phyloP scores from a whole-genome alignment of 2,888 invertebrate genomes.

The Pristionchus fissidentatus region DNA sequence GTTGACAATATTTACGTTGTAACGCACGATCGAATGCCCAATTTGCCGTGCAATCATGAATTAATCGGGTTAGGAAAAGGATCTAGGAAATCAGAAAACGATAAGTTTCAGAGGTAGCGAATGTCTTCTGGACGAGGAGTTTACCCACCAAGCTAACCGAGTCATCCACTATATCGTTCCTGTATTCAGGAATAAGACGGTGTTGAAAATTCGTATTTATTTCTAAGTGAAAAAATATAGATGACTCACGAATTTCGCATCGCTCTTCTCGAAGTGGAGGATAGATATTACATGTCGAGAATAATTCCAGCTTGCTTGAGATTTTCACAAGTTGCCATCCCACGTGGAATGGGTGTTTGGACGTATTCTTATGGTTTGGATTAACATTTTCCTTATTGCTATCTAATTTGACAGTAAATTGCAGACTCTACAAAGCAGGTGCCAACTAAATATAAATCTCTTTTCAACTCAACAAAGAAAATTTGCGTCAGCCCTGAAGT shows the following conservation, averaged over 20 bases:
- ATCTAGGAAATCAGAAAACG: not conserved
- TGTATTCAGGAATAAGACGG: not conserved
- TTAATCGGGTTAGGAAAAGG: not conserved
- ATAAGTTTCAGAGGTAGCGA: not conserved
- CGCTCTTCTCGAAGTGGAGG: not conserved
- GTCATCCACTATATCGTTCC: not conserved
- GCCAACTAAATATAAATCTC: not conserved
- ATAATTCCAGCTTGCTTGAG: not conserved
- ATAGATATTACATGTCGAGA: not conserved
- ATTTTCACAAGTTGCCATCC: not conserved
- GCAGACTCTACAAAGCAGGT: not conserved
- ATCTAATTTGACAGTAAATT: not conserved
- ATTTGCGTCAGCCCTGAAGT: not conserved
- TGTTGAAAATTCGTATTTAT: not conserved
- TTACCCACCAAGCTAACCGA: not conserved
- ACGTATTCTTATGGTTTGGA: not conserved
- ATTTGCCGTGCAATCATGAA: not conserved
- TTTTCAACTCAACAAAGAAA: not conserved
- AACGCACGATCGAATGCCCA: not conserved
- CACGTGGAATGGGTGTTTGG: not conserved
- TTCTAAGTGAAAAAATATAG: not conserved
- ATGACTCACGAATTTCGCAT: not conserved
- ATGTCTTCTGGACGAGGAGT: not conserved
- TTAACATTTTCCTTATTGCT: not conserved
- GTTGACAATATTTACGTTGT: not conserved